Evolutionary conservation across 2,888 invertebrate genomes (phyloP).

Genomic region (Sesia apiformis): DNA sequence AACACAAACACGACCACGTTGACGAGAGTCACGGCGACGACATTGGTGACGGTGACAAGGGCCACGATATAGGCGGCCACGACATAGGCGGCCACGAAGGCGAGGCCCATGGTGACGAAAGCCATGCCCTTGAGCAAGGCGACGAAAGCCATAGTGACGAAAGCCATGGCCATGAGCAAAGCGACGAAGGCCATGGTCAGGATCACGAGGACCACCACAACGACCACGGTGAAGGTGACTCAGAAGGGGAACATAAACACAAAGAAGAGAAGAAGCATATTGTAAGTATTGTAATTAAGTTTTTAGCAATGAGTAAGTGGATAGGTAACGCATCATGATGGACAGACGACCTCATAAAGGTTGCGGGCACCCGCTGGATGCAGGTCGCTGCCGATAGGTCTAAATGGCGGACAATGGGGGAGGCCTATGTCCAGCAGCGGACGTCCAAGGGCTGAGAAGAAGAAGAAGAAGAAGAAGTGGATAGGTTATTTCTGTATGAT

Average conservation of each 20-base stretch:
- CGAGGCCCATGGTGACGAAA: not conserved
- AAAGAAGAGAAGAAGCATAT: constrained; percentile 3
- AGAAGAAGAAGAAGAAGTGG: no score
- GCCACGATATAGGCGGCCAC: not conserved
- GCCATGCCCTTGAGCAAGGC: not conserved
- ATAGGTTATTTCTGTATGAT: no score
- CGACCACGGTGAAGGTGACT: not conserved
- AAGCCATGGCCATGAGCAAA: constrained; percentile 11
- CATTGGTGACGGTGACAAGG: constrained; percentile 1
- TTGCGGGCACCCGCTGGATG: no score
- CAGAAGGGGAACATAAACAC: constrained; percentile 7
- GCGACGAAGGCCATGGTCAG: not conserved
- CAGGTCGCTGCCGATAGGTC: no score
- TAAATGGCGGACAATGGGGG: no score
- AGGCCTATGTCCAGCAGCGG: no score
- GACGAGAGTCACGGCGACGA: constrained; percentile 12
- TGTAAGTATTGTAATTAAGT: not conserved
- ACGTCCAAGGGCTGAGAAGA: no score
- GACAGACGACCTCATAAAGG: no score
- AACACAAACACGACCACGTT: constrained; percentile 19
- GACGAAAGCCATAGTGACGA: constrained; percentile 1
- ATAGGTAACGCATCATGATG: no score
- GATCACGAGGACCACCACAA: not conserved
- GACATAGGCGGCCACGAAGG: not conserved
- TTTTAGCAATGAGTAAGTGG: no score